Percentiles rank a stretch among this genome's conserved stretches.
phyloP scores from a whole-genome alignment of 2,888 invertebrate species.

The Troides helena region DNA sequence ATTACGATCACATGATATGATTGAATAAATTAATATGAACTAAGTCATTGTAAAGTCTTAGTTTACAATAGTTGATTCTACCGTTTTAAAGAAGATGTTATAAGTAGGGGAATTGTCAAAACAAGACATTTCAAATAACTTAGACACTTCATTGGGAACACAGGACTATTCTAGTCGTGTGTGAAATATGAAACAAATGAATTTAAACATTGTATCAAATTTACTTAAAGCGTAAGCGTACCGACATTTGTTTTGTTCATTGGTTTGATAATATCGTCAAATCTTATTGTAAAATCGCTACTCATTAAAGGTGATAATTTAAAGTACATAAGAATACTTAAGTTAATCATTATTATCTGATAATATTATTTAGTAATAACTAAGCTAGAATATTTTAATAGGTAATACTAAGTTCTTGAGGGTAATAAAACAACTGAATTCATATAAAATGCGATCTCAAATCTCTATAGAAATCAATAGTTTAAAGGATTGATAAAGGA shows the following conservation, averaged over 20 bases:
- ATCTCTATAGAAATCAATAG: not conserved
- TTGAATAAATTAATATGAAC: not conserved
- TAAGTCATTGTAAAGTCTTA: not conserved
- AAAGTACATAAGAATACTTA: not conserved
- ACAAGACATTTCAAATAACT: not conserved
- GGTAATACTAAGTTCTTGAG: conserved; percentile 7
- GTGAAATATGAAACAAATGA: not conserved
- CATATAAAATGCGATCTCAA: conserved; percentile 24
- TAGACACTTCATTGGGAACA: conserved; percentile 13
- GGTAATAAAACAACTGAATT: conserved; percentile 10
- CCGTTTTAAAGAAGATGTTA: not conserved
- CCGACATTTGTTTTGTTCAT: not conserved
- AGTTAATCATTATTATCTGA: not conserved
- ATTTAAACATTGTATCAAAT: not conserved
- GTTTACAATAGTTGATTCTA: conserved; percentile 4
- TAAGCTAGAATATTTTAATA: conserved; percentile 16
- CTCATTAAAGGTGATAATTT: not conserved
- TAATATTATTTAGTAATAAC: not conserved
- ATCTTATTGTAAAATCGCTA: conserved; percentile 1
- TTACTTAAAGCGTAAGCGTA: not conserved
- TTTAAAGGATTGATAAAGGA: too few relatives aligned
- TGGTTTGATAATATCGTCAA: not conserved
- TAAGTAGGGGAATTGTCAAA: not conserved
- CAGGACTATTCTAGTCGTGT: not conserved
- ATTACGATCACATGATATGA: conserved; percentile 49